Evolutionary conservation across 2,888 invertebrate genomes (phyloP), one percentile per base, ranked within the genome.

Genomic region (Microctonus brassicae): DNA sequence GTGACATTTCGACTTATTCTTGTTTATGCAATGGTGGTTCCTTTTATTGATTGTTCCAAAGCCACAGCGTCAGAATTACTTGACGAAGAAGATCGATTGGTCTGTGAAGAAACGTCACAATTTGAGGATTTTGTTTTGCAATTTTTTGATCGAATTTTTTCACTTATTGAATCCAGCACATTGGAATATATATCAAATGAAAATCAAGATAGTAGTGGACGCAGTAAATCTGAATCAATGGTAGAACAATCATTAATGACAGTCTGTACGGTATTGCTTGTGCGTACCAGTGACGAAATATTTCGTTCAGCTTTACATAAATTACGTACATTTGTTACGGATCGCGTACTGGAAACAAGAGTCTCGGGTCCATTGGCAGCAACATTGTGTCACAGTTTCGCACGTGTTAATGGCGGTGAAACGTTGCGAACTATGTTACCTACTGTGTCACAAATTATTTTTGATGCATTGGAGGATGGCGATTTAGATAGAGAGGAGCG

Each of bases 81-180:
- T 73, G 93, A 94, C 0, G 95, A 95, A 81, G 93, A 94, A 72
- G 97, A 97, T 82, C 89, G 91, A 22, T 84, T 91, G 24, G 90
- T 93, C 2, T 96, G 96, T 85, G 93, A 94, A 76, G 93, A 94
- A 0, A 95, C 96, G 0, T 95, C 95, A 0, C 93, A 93, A 78
- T 93, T 97, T 79, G 97, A 97, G 88, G 96, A 97, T 84, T 97
- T 97, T 82, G 92, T 97, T 1, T 87, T 96, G 1, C 93, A 96
- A 81, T 94, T 96, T 82, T 88, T 97, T 78, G 96, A 97, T 81
- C 91, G 93, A 81, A 89, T 94, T 73, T 93, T 94, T 81, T 85
- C 89, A 0, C 90, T 94, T 74, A 92, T 94, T 47, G 94, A 94
- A 78, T 93, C 92, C 1, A 92, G 92, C 78, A 90, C 92, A 0